Conservation (phyloP, 2,797 vertebrate genomes). For the Aldrovandia affinis region DNA sequence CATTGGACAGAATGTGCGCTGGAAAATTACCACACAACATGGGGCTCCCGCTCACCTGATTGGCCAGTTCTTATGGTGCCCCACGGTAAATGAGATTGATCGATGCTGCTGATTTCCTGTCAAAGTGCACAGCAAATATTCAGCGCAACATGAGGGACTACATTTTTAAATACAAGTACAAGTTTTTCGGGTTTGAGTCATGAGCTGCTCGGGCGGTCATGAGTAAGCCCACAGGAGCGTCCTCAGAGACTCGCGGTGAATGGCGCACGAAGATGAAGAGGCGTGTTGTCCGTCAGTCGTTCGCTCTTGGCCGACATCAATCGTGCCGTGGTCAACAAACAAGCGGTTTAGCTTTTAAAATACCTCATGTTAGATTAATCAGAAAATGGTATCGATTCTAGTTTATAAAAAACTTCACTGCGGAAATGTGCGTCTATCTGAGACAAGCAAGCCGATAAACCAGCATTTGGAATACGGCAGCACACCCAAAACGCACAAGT, state of each 20-base stretch:
- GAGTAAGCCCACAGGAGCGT: not conserved
- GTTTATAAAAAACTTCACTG: not conserved
- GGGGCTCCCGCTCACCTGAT: not conserved
- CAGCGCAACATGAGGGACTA: not conserved
- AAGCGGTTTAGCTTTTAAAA: not conserved
- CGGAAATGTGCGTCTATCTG: not conserved
- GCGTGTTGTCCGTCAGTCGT: not conserved
- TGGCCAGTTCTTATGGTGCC: not conserved
- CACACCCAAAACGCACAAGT: not conserved
- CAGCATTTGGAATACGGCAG: not conserved
- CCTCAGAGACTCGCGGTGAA: not conserved
- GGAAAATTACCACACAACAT: constrained; percentile 5
- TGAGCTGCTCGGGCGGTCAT: no score
- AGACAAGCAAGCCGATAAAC: no score
- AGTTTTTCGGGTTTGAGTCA: not conserved
- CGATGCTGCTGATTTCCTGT: not conserved
- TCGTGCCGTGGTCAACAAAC: not conserved
- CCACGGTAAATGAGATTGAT: not conserved
- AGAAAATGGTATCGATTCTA: not conserved
- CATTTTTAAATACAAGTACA: not conserved
- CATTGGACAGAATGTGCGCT: not conserved
- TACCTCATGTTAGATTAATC: not conserved
- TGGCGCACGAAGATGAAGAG: not conserved
- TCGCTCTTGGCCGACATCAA: not conserved
- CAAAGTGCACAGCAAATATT: not conserved